Conservation (phyloP, 2,797 vertebrate species). For the Limnodromus scolopaceus region DNA sequence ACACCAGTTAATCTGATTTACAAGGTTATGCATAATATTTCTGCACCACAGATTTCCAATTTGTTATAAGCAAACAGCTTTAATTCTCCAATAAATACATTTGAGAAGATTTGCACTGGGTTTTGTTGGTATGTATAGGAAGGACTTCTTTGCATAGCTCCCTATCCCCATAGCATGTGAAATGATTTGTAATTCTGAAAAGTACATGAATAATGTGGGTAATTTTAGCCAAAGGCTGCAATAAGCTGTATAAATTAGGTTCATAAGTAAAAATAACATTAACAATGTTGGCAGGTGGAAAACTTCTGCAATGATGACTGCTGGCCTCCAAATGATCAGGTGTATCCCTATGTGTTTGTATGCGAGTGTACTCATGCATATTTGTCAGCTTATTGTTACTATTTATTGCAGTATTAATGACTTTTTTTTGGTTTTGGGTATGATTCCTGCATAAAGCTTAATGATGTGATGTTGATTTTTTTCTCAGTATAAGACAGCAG, state of each 20-base stretch:
- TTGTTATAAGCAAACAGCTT: conserved; percentile 41
- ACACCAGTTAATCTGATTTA: conserved; percentile 48
- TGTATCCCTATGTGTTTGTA: fast-evolving
- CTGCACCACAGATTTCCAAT: conserved; percentile 37
- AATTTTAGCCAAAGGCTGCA: not conserved
- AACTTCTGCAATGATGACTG: not conserved
- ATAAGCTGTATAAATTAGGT: not conserved
- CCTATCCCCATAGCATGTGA: not conserved
- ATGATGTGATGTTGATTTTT: not conserved
- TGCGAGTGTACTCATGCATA: not conserved
- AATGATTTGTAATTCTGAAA: conserved; percentile 2
- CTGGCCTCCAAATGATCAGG: fast-evolving
- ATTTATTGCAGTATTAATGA: not conserved
- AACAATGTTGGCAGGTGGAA: not conserved
- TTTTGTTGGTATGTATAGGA: not conserved
- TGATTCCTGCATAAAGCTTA: not conserved
- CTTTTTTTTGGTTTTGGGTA: not conserved
- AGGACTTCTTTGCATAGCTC: not conserved
- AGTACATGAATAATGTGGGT: not conserved
- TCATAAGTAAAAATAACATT: conserved; percentile 2
- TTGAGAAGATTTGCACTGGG: conserved; percentile 5
- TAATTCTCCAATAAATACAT: not conserved
- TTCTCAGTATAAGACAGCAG: not conserved
- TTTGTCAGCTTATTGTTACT: not conserved
- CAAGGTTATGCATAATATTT: conserved; percentile 44